These are phyloP conservation scores for Sphaeridia pumilis DNA, from an alignment of 2,888 invertebrate genomes.

Conservation along the genomic window DNA sequence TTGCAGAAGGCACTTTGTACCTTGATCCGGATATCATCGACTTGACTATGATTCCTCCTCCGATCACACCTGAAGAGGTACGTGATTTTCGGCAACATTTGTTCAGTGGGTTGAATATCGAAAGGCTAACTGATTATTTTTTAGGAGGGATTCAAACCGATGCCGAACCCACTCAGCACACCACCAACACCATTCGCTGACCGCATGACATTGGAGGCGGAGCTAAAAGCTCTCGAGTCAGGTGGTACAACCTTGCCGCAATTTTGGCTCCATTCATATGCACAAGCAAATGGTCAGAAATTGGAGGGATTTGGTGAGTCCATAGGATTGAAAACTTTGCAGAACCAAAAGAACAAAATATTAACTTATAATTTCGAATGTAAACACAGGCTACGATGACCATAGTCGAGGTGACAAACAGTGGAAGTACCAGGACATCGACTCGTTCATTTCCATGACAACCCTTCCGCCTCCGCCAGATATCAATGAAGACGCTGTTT, in stretches of 20 bases:
- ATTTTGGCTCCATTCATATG: constrained; percentile 11
- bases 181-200: constrained; percentile 69
- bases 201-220: constrained; percentile 41
- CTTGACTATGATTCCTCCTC: constrained; percentile 74
- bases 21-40: constrained; percentile 81
- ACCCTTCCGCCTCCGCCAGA: constrained; percentile 61
- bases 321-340: too few species aligned
- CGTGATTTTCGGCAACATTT: background rate
- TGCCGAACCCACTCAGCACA: constrained; percentile 56
- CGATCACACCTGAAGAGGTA: constrained; percentile 65
- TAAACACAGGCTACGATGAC: too few species aligned
- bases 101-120: too few species aligned
- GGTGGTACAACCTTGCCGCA: constrained; percentile 6
- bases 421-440: constrained; percentile 52
- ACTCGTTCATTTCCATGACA: constrained; percentile 70
- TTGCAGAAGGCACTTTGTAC: constrained; percentile 45
- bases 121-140: too few species aligned
- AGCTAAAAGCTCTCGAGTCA: constrained; percentile 36
- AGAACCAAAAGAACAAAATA: too few species aligned
- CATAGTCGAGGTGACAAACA: constrained; percentile 36
- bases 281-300: too few species aligned
- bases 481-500: constrained; percentile 13
- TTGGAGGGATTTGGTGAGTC: background rate
- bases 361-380: too few species aligned
- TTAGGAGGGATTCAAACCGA: constrained; percentile 53